Conservation (phyloP, 2,113 vertebrate genomes). For the Bufo gargarizans region DNA sequence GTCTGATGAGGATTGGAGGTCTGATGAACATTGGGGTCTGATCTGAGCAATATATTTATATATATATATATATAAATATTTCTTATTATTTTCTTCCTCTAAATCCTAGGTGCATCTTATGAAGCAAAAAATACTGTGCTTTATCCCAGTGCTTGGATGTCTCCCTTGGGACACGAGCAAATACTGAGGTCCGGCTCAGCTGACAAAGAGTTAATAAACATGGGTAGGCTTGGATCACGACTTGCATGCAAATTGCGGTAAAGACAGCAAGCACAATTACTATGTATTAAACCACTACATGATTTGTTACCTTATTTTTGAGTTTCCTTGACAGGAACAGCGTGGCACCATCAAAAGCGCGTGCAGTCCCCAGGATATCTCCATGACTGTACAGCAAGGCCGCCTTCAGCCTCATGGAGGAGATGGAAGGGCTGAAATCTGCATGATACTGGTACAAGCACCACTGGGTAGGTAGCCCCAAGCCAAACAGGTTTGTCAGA, state of each 20-base stretch:
- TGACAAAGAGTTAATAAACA: too few relatives aligned
- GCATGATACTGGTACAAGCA: constrained; percentile 62
- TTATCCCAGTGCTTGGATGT: too few relatives aligned
- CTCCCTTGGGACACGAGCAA: too few relatives aligned
- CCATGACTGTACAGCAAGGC: constrained; percentile 61
- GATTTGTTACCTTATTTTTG: constrained; percentile 63
- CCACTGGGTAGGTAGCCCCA: constrained; percentile 61
- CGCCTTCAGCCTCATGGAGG: constrained; percentile 61
- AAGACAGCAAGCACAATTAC: neutral
- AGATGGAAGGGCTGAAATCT: constrained; percentile 57
- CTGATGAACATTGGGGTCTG: too few relatives aligned
- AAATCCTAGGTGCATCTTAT: too few relatives aligned
- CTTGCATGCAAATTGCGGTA: neutral
- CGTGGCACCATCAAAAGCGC: constrained; percentile 61
- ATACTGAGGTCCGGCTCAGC: too few relatives aligned
- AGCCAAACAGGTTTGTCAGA: constrained; percentile 60
- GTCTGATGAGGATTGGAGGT: too few relatives aligned
- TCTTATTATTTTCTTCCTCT: too few relatives aligned
- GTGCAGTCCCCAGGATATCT: constrained; percentile 59
- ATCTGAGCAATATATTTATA: too few relatives aligned
- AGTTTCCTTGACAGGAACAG: constrained; percentile 66
- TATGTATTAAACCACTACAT: neutral
- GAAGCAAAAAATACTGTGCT: too few relatives aligned
- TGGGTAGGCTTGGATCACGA: neutral
- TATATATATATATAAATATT: too few relatives aligned